These are phyloP conservation scores for Harmothoe impar DNA, from an alignment of 2,888 invertebrate genomes.

Conservation along the genomic window DNA sequence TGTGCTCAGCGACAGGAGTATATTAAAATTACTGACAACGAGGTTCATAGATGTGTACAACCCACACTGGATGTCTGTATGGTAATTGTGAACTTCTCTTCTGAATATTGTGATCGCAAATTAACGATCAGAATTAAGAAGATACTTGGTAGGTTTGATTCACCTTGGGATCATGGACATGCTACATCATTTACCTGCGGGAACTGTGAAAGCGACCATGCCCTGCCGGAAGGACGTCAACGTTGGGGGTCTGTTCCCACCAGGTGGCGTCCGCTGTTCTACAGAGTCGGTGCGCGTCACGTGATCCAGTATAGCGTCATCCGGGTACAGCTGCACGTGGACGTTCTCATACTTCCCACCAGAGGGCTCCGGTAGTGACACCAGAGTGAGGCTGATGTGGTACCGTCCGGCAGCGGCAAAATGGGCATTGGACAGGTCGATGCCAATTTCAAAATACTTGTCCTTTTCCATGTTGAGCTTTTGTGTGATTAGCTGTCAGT, in stretches of 20 bases:
- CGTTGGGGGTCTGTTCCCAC: slow-evolving; percentile 66
- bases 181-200: slow-evolving; percentile 77
- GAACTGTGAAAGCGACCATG: slow-evolving; percentile 77
- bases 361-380: neutral
- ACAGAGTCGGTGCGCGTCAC: slow-evolving; percentile 75
- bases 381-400: neutral
- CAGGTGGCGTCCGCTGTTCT: slow-evolving; percentile 73
- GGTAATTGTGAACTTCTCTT: too few relatives aligned
- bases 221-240: slow-evolving; percentile 72
- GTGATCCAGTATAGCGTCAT: slow-evolving; percentile 70
- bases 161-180: too few relatives aligned
- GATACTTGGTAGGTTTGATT: too few relatives aligned
- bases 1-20: too few relatives aligned
- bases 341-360: neutral
- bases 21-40: too few relatives aligned
- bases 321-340: slow-evolving; percentile 4
- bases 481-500: too few relatives aligned
- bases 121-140: too few relatives aligned
- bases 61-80: too few relatives aligned
- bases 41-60: too few relatives aligned
- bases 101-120: too few relatives aligned
- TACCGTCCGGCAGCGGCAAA: neutral
- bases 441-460: neutral
- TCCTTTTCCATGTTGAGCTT: neutral
- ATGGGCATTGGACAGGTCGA: neutral